Conservation (phyloP, 2,888 invertebrate genomes). For the Craniophora ligustri region DNA sequence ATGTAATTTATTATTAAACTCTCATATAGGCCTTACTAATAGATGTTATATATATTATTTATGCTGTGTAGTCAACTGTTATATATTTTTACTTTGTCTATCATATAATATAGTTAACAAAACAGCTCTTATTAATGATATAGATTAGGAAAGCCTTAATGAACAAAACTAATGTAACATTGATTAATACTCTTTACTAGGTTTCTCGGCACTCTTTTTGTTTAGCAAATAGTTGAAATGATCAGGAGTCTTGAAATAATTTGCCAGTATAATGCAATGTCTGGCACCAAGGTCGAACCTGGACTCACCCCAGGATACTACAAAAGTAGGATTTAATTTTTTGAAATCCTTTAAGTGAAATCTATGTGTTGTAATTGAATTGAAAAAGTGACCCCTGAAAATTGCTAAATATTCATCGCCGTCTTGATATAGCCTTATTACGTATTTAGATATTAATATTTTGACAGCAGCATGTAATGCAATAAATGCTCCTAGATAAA, state of each 20-base stretch:
- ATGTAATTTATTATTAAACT: too few relatives aligned
- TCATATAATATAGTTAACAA: too few relatives aligned
- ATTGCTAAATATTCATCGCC: slow-evolving; percentile 81
- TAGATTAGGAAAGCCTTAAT: too few relatives aligned
- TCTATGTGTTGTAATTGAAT: slow-evolving; percentile 71
- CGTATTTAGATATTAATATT: slow-evolving; percentile 77
- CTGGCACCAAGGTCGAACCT: slow-evolving; percentile 77
- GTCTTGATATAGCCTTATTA: slow-evolving; percentile 77
- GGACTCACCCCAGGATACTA: slow-evolving; percentile 79
- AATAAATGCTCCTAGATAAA: slow-evolving; percentile 76
- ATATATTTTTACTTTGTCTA: too few relatives aligned
- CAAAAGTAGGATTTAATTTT: slow-evolving; percentile 70
- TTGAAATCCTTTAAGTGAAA: slow-evolving; percentile 77
- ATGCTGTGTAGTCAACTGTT: too few relatives aligned
- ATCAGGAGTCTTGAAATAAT: slow-evolving; percentile 82
- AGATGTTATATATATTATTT: too few relatives aligned
- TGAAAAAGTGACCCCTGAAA: slow-evolving; percentile 74
- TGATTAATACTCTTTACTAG: slow-evolving; percentile 29
- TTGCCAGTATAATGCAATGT: slow-evolving; percentile 77
- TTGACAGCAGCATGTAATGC: slow-evolving; percentile 74
- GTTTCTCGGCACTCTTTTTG: slow-evolving; percentile 60
- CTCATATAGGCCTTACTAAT: too few relatives aligned
- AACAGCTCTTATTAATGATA: too few relatives aligned
- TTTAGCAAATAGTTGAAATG: slow-evolving; percentile 75
- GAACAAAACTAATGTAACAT: too few relatives aligned